Evolutionary conservation across 2,113 vertebrate genomes (phyloP), one percentile per base, ranked within the genome.

Genomic region (Entomyzon cyanotis): DNA sequence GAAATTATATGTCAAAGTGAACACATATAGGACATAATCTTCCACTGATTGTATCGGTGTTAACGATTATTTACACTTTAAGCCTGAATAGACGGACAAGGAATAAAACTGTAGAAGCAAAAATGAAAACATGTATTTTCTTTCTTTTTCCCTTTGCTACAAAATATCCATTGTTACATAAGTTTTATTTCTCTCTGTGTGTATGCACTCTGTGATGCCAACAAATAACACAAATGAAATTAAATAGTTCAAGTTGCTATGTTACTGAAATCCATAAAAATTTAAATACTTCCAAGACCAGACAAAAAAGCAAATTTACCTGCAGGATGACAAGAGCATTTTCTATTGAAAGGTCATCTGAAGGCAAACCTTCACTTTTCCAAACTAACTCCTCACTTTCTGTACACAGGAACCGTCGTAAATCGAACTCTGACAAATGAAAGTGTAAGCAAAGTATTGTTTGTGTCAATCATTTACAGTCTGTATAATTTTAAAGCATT

Each of bases 341-440:
- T 97, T 99, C 99, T 97, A 99, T 98, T 44, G 99, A 99, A 85
- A 99, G 98, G 74, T 99, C 99, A 96, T 99, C 99, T 69, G 99
- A 99, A 9, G 99, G 99, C 42, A 99, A 97, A 21, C 99, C 99
- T 98, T 99, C 99, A 97, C 99, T 99, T 96, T 99, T 99, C 99
- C 99, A 99, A 95, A 99, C 99, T 95, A 99, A 93, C 90, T 99
- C 99, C 63, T 99, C 99, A 89, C 99, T 99, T 97, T 99, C 99
- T 65, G 99, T 98, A 94, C 99, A 99, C 92, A 99, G 98, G 97
- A 99, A 99, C 28, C 98, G 98, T 23, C 98, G 98, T 84, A 99
- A 96, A 97, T 99, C 97, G 27, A 99, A 99, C 93, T 98, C 99
- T 99, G 95, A 59, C 47, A 96, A 96, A 95, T 15, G 9, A 90